Conservation (phyloP, 2,888 invertebrate genomes). For the Silvanus unidentatus region DNA sequence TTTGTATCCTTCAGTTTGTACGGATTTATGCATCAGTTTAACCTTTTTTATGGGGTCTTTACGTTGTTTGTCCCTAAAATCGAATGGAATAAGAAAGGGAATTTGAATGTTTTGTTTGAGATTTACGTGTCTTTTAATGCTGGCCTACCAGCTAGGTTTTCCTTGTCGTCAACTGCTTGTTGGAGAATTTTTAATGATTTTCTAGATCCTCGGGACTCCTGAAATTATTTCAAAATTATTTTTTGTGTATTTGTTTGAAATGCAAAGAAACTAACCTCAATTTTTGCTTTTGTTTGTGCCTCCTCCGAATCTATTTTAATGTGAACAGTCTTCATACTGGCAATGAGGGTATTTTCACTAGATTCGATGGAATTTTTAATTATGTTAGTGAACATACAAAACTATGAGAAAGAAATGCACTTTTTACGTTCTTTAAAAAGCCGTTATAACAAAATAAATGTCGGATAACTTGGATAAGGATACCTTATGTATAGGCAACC, state of each 20-base stretch:
- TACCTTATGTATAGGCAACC: too few relatives aligned
- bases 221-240: too few relatives aligned
- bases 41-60: slow-evolving; percentile 41
- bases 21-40: slow-evolving; percentile 50
- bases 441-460: too few relatives aligned
- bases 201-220: slow-evolving; percentile 40
- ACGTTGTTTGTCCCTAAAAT: slow-evolving; percentile 18
- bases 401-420: too few relatives aligned
- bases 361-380: too few relatives aligned
- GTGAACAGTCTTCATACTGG: not conserved
- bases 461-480: too few relatives aligned
- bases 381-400: too few relatives aligned
- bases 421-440: too few relatives aligned
- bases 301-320: slow-evolving; percentile 28
- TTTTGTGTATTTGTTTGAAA: too few relatives aligned
- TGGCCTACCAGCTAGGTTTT: slow-evolving; percentile 61
- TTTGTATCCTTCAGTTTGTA: slow-evolving; percentile 54
- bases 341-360: too few relatives aligned
- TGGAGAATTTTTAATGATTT: slow-evolving; percentile 72
- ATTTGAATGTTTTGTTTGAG: slow-evolving; percentile 7
- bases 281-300: slow-evolving; percentile 29
- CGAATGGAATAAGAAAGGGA: slow-evolving; percentile 7
- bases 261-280: slow-evolving; percentile 22
- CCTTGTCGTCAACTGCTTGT: slow-evolving; percentile 64
- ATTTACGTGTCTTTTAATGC: not conserved